Base-by-base conservation (phyloP, 1,140 invertebrate genomes). In the Sinella curviseta region DNA sequence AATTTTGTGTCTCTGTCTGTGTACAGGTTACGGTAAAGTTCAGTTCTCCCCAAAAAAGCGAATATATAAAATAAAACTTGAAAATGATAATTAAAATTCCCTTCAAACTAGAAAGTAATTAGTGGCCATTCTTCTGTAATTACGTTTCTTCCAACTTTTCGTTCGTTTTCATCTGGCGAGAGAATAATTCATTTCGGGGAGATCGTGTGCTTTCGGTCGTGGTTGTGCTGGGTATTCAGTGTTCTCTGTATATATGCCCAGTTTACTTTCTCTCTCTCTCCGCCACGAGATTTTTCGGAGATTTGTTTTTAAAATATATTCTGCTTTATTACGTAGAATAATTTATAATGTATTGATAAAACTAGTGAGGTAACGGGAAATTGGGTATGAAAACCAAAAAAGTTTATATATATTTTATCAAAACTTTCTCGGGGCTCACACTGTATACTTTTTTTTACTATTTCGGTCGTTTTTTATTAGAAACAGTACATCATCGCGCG, bases 61-160 rank as follows among this genome's bases (percentile, higher is more conserved):
- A n/a, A 48, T 48, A 8, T 20, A 48, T 20, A 48, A 48, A 12
- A 48, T 48, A 4, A 30, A 70, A 70, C 65, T 70, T 70, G 65
- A 70, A 70, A 48, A 70, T 33, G 65, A 70, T 70, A 70, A 70
- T 70, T 70, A 70, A 70, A 70, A 70, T 70, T 70, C 65, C 65
- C 26, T 70, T 70, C 65, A 70, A 70, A 70, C 26, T 70, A 70
- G 65, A 70, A 70, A 70, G 65, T 70, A 70, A 70, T 70, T 70
- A 70, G 65, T 70, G 65, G 65, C 65, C 26, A 70, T 70, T 70
- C 65, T 70, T 70, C 31, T 8, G 65, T 70, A 70, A 70, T 70
- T 70, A 70, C 65, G 24, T 70, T 8, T 70, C 30, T 70, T 31
- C 26, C 8, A 70, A 70, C 26, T 70, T 70, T 65, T 4, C 57